Evolutionary conservation across 1,140 invertebrate species (phyloP), one percentile per base, ranked within the genome.

Genomic region (Drosophila nasuta): DNA sequence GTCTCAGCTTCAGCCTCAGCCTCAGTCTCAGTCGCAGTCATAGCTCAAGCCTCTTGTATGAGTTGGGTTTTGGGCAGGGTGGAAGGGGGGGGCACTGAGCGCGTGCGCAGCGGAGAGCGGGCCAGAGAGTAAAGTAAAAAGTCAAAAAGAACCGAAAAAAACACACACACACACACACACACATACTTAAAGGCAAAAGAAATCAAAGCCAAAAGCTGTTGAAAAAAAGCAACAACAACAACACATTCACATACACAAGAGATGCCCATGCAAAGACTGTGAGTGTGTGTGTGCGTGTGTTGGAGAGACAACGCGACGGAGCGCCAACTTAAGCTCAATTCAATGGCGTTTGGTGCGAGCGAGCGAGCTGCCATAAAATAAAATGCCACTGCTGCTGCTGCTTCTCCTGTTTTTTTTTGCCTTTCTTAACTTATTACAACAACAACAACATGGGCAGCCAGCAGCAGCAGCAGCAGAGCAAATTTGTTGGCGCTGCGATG

Each of bases 271-370:
- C 17, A 66, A 10, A 33, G 8, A 58, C 20, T 25, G 20, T 25
- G 20, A 25, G 20, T 25, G 20, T 25, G 20, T 20, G 20, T 25
- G 20, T 25, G 20, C 20, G 15, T 20, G 25, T 45, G 38, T 30
- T 41, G 48, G 10, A 45, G 64, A 52, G 64, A 46, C 38, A 46
- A 64, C 41, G 57, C 52, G 51, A 57, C 82, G 45, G 54, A 77
- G 77, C 75, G 69, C 64, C 74, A 69, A 77, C 71, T 77, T 78
- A 78, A 75, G 78, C 78, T 80, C 78, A 80, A 88, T 83, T 87
- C 83, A 88, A 87, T 87, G 83, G 83, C 83, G 85, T 82, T 83
- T 83, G 80, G 79, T 80, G 83, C 67, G 80, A 87, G 83, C 82
- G 82, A 81, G 77, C 43, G 80, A 73, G 63, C 54, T 69, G 74